phyloP scores from a whole-genome alignment of 2,113 vertebrate genomes.

The Catharus bicknelli region DNA sequence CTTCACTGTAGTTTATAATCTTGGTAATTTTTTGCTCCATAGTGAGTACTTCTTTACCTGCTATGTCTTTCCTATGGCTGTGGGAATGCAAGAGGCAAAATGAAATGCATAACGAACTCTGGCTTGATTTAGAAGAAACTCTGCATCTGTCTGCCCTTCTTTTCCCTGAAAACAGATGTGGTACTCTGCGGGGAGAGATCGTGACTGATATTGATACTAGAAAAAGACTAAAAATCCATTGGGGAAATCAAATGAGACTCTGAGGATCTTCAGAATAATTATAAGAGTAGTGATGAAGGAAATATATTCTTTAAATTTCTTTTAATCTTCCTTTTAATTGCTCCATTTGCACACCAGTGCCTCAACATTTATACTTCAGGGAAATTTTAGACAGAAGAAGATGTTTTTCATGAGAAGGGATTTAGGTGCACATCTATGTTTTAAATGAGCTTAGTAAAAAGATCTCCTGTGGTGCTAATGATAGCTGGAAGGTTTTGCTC shows the following conservation, averaged over 20 bases:
- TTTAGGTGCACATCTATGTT: neutral
- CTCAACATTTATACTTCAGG: neutral
- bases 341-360: conserved; percentile 10
- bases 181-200: neutral
- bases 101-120: neutral
- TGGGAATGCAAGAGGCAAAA: neutral
- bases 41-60: neutral
- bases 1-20: neutral
- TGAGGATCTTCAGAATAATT: neutral
- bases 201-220: neutral
- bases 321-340: conserved; percentile 59
- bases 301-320: conserved; percentile 17
- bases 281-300: conserved; percentile 2
- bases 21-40: neutral
- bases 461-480: conserved; percentile 19
- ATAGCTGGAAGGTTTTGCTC: conserved; percentile 33
- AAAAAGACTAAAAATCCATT: conserved; percentile 26
- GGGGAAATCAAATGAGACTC: neutral
- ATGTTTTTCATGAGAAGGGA: neutral
- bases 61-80: neutral
- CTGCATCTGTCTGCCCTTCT: neutral
- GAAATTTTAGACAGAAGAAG: conserved; percentile 22
- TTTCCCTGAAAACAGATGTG: neutral
- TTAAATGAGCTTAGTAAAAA: conserved; percentile 31
- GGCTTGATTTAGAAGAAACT: neutral